Evolutionary conservation across 2,797 vertebrate species (phyloP).

Genomic region (Clarias fuscus): DNA sequence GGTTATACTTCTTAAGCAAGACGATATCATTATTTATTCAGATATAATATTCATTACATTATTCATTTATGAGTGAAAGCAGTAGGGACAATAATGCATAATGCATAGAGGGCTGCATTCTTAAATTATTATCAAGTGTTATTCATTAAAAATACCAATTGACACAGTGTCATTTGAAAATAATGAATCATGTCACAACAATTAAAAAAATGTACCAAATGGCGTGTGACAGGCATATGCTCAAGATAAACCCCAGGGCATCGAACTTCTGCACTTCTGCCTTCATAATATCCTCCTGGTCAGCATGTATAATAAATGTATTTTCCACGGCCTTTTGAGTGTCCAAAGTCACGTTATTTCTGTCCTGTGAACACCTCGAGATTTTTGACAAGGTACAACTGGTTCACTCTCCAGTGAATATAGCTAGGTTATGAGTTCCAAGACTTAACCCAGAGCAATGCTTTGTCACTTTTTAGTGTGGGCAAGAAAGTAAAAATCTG

Average conservation of each 20-base stretch:
- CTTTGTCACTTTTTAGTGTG: neutral
- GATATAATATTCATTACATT: constrained; percentile 19
- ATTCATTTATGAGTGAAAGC: constrained; percentile 22
- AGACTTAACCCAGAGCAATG: neutral
- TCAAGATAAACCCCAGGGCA: neutral
- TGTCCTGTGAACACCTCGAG: neutral
- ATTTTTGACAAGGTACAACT: neutral
- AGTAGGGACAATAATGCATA: constrained; percentile 2
- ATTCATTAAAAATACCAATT: constrained; percentile 10
- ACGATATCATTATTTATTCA: constrained; percentile 27
- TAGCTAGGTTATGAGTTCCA: neutral
- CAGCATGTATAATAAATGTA: constrained; percentile 4
- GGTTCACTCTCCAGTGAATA: neutral
- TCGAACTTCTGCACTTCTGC: neutral
- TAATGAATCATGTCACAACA: neutral
- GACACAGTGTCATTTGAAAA: neutral
- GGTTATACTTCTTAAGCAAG: neutral
- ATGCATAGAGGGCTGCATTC: constrained; percentile 15
- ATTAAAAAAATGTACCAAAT: constrained; percentile 1
- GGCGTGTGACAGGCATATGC: constrained; percentile 1
- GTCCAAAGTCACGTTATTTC: neutral
- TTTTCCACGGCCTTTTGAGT: neutral
- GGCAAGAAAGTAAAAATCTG: neutral
- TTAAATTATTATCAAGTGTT: constrained; percentile 27
- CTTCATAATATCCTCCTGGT: neutral